Evolutionary conservation across 1,140 invertebrate species (phyloP), one percentile per base, ranked within the genome.

Genomic region (Dendrolimus kikuchii): DNA sequence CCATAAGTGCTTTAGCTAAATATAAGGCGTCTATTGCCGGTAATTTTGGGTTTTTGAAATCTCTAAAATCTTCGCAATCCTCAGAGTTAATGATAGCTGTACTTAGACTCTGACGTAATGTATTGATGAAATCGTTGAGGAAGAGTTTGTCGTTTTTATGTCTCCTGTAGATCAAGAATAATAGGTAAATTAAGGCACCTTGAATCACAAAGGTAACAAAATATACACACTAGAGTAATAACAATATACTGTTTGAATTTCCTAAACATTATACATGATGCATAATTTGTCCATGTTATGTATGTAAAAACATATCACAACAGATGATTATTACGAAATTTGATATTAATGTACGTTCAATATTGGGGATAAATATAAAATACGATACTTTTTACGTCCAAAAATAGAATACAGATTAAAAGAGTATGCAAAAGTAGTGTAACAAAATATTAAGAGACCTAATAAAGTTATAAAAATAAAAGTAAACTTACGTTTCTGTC

Each of bases 1-100:
- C 86, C 48, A 91, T 77, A 2, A 91, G 89, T 23, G 91, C 88
- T 68, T 89, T 89, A 2, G 92, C 91, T 36, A 95, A 79, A 64
- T 95, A 95, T n/a, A 91, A 81, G 0, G 92, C 89, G 7, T 92
- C 88, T 40, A 95, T 89, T 55, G 89, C 90, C 40, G 92, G 90
- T 37, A 95, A 60, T 55, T 87, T 88, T 2, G 90, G 77, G 57
- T 90, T 81, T 38, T 66, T 75, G 0, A 70, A 52, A 38, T 59
- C 55, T 4, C 63, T 57, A 5, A 39, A 23, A 46, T 42, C 69
- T 61, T 37, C 57, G 59, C 5, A 57, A 51, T 51, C 40, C 9
- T 67, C 57, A 4, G 47, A 41, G 52, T 55, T 64, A 23, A 49
- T 62, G 10, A 84, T 77, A 6, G 81, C 80, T 6, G 82, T 75